Evolutionary conservation across 2,113 vertebrate genomes (phyloP), one percentile per base, ranked within the genome.

Genomic region (Glareola pratincola): DNA sequence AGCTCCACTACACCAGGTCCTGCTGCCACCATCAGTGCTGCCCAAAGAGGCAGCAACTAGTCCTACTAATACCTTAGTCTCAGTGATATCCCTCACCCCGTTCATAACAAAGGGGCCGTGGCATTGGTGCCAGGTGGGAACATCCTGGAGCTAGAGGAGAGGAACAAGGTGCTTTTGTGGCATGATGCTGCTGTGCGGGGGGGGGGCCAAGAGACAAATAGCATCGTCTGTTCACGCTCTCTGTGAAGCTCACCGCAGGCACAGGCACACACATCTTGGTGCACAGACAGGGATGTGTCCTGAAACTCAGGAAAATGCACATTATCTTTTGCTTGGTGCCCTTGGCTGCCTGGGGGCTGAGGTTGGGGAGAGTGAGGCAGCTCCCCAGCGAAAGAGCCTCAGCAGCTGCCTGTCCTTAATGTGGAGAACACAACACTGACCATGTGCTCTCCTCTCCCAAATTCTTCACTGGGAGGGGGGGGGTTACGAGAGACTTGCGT

Each of bases 391-490:
- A 41, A 87, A 34, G 8, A 64, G 12, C 8, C 0, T 1, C 48
- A 62, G 26, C 39, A 73, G 23, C 57, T 69, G 30, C 45, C 9
- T 21, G 8, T 69, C 34, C 41, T 43, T 60, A 10, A 29, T 4
- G 12, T 32, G 79, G 8, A 60, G 57, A 64, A 69, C 69, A 53
- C 34, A 78, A 1, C n/a, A 7, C 5, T 4, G 10, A 9, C 9
- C 24, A 12, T 0, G 0, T 20, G 19, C 32, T 71, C 14, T 66
- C 10, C 7, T 8, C 37, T 39, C 29, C 10, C 15, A 62, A 19
- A 50, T 19, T 8, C 53, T 62, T 67, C 57, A 9, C 19, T 24
- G 23, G 39, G 41, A 13, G 41, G 24, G 17, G 13, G 23, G 27
- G 12, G 6, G 1, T 27, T 54, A 48, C 73, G 37, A 75, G 15